These are phyloP conservation scores for Poeciliopsis retropinna DNA, from an alignment of 2,113 vertebrate genomes.

Conservation along the genomic window DNA sequence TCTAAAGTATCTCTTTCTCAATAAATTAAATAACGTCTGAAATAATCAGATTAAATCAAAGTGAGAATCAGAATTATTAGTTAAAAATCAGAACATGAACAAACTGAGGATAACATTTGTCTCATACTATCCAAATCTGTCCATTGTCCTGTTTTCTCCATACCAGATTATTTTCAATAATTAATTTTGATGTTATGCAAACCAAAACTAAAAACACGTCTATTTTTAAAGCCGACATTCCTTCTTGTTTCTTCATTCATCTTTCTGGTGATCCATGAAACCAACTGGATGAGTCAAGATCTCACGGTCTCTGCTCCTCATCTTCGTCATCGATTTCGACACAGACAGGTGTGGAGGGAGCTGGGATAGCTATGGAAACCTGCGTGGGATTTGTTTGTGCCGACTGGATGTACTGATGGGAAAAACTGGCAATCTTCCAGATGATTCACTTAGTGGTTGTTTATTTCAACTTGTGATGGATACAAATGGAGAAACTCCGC, in stretches of 20 bases:
- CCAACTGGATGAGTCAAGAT: neutral
- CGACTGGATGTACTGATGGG: neutral
- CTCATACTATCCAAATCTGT: neutral
- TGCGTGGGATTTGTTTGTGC: constrained; percentile 19
- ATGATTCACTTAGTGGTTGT: constrained; percentile 36
- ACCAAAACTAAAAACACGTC: neutral
- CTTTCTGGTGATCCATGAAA: constrained; percentile 25
- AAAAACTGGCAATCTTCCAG: neutral
- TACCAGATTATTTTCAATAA: neutral
- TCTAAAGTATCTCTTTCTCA: neutral
- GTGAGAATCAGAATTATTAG: neutral
- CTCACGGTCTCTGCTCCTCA: constrained; percentile 3
- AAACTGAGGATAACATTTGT: too few species aligned
- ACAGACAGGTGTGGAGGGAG: constrained; percentile 12
- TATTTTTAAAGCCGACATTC: neutral
- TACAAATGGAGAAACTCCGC: constrained; percentile 5
- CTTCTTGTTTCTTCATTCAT: constrained; percentile 8
- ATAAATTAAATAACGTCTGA: neutral
- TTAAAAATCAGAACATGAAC: neutral
- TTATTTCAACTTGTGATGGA: neutral
- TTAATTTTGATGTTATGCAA: neutral
- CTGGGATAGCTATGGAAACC: constrained; percentile 1
- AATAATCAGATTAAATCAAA: neutral
- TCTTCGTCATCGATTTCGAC: constrained; percentile 55
- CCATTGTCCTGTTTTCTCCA: neutral